Base-by-base conservation (phyloP, 2,888 invertebrate species). In the Seira sanloemensis region DNA sequence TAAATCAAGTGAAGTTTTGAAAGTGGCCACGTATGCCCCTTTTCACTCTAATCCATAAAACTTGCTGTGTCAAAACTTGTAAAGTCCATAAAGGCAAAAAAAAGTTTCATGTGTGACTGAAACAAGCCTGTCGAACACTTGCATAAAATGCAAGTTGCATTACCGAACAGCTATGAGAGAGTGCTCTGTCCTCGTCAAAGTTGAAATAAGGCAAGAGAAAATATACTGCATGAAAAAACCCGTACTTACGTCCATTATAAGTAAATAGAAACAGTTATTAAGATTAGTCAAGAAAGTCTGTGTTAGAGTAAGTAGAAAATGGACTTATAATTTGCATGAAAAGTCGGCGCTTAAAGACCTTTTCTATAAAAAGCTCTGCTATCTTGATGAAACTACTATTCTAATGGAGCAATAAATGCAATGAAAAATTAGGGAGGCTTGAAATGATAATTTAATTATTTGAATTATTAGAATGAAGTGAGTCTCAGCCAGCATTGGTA, bases 371-470 rank as follows among this genome's bases (percentile, higher is more conserved):
- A 68, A 65, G 24, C 76, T 12, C 37, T 37, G 37, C 12, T 37
- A 12, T 5, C n/a, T 71, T 71, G 71, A 80, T 83, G 77, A 84
- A 81, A 46, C 37, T 75, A 76, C 50, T 65, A 16, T 19, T 46
- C 18, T 66, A 78, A 58, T 23, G 26, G 58, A 73, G 62, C 23
- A 65, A 71, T 73, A 78, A 78, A 54, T 83, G 75, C 76, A 76
- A 67, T 21, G 50, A 85, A 79, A 86, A 88, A 88, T 89, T 88
- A 89, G 88, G 84, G 69, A 84, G 87, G 86, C 87, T 84, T 58
- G 2, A 58, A 18, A 58, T 58, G 88, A 89, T 89, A 88, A 88
- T 88, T 88, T 88, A 88, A 88, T 88, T 88, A 88, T 87, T 88
- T 86, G 78, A n/a, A n/a, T n/a, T n/a, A n/a, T n/a, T n/a, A n/a